A percentile compares a stretch with the other conserved stretches of the same genome.
Conservation (phyloP, 2,797 vertebrate species). For the Notolabrus celidotus region DNA sequence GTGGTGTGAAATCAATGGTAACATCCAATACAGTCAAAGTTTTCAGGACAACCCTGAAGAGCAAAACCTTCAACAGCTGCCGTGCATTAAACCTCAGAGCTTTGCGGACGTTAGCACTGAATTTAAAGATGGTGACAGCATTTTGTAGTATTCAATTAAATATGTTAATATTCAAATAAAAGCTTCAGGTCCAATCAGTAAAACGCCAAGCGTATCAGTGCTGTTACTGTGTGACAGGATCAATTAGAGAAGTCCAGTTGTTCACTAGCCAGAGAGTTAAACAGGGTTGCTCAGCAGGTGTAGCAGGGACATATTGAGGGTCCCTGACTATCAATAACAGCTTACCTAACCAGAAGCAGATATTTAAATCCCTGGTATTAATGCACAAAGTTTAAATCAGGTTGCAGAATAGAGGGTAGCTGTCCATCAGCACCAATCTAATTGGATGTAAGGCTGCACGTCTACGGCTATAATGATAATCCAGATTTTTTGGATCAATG, state of each 20-base stretch:
- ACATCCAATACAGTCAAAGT: background rate
- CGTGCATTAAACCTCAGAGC: background rate
- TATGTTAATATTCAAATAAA: background rate
- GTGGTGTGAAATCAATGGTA: background rate
- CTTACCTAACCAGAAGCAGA: no score
- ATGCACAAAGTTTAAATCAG: no score
- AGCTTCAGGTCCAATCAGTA: no score
- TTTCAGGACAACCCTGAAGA: background rate
- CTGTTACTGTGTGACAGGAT: background rate
- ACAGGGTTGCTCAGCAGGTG: background rate
- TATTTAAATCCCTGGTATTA: no score
- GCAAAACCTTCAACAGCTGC: background rate
- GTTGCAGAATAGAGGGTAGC: no score
- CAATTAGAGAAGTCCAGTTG: background rate
- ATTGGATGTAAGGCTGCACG: no score
- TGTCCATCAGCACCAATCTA: no score
- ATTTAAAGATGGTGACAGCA: background rate
- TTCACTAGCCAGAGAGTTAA: background rate
- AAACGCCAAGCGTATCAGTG: background rate
- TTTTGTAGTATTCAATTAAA: no score
- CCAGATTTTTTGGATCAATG: no score
- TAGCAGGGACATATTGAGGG: no score
- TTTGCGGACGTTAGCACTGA: background rate
- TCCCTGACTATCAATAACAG: background rate
- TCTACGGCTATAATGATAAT: no score